Conservation (phyloP, 2,888 invertebrate genomes). For the Diarsia brunnea region DNA sequence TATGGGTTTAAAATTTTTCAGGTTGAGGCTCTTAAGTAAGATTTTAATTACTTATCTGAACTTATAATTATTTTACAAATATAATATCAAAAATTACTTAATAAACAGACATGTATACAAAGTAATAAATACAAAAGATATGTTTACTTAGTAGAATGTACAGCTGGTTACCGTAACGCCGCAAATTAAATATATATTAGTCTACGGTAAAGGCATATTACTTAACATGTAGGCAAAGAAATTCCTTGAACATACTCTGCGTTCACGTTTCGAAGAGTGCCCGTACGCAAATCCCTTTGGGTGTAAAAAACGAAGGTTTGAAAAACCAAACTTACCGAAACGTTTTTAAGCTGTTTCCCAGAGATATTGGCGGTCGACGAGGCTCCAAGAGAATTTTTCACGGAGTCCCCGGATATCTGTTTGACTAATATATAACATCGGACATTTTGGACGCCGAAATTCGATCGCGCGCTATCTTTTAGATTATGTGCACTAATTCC, state of each 20-base stretch:
- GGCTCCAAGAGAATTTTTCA: constrained; percentile 79
- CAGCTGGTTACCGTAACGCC: constrained; percentile 65
- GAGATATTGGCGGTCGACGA: constrained; percentile 83
- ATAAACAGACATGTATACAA: constrained; percentile 12
- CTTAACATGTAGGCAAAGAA: constrained; percentile 68
- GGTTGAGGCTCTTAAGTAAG: not conserved
- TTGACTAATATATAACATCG: constrained; percentile 80
- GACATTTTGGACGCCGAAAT: constrained; percentile 70
- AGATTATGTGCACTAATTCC: constrained; percentile 72
- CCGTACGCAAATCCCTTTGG: constrained; percentile 78
- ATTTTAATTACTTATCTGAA: not conserved
- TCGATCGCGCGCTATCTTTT: constrained; percentile 69
- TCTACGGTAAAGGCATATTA: constrained; percentile 69
- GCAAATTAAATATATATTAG: constrained; percentile 74
- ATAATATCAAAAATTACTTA: too few relatives aligned
- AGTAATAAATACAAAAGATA: constrained; percentile 52
- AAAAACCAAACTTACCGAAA: constrained; percentile 78
- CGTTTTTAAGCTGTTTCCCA: constrained; percentile 81
- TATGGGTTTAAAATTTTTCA: not conserved
- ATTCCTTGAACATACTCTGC: constrained; percentile 69
- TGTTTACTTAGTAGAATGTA: constrained; percentile 53
- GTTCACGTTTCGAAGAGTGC: constrained; percentile 72
- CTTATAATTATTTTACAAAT: too few relatives aligned
- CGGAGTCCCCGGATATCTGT: constrained; percentile 76
- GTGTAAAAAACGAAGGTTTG: constrained; percentile 81